Evolutionary conservation across 2,888 invertebrate species (phyloP), one percentile per base, ranked within the genome.

Genomic region (Chironomus riparius): DNA sequence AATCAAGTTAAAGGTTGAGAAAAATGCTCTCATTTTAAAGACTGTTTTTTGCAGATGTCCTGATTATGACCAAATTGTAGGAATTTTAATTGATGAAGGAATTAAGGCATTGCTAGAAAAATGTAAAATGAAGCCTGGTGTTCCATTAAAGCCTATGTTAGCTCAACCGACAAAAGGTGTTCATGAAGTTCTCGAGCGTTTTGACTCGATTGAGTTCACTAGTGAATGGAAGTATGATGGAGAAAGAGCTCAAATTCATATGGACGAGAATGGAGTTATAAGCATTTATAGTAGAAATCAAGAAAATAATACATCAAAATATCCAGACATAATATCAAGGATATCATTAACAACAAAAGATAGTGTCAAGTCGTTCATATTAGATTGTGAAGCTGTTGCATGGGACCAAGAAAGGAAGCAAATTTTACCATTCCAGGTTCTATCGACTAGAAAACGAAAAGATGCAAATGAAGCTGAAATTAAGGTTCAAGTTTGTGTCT

Each of bases 171-270:
- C 98, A 0, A 94, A 93, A 83, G 97, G 97, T 3, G 92, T 98
- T 1, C 88, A 90, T 78, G 97, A 97, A 83, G 92, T 98, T 4
- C 84, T 98, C 75, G 87, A 89, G 77, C 87, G 88, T 77, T 95
- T 95, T 84, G 94, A 94, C 77, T 91, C 91, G 13, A 87, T 92
- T 78, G 88, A 90, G 80, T 98, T 99, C 83, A 98, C 98, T 0
- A 98, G 98, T 83, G 99, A 99, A 85, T 99, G 92, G 90, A 99
- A 99, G 83, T 99, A 99, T 83, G 99, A 99, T 84, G 99, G 99
- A 0, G 99, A 99, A 87, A 87, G 99, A 80, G 98, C 98, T 0
- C 98, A 92, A 89, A 94, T 96, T 79, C 95, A 96, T 82, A 85
- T 89, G 28, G 82, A 85, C 28, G 88, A 89, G 70, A 87, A 89